Evolutionary conservation across 1,140 invertebrate genomes (phyloP).

Genomic region (Calephelis virginiensis): DNA sequence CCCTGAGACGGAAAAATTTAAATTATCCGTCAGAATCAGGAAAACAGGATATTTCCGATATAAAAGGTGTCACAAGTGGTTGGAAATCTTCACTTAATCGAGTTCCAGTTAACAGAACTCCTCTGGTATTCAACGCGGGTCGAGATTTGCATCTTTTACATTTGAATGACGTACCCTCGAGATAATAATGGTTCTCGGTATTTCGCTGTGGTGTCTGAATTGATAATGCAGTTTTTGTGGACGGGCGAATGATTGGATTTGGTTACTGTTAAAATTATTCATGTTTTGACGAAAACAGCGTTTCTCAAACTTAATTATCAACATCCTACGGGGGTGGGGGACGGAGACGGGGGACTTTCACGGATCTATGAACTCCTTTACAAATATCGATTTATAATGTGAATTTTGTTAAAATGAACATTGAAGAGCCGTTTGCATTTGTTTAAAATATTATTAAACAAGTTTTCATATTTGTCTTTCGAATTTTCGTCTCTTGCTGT

Average conservation of each 20-base stretch:
- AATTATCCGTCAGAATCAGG: background rate
- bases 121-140: conserved; percentile 27
- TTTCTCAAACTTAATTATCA: no score
- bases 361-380: no score
- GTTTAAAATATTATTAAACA: no score
- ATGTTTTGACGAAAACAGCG: background rate
- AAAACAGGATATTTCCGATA: conserved; percentile 28
- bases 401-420: no score
- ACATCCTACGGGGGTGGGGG: no score
- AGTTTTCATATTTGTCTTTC: no score
- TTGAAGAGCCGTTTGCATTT: no score
- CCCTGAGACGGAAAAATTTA: background rate
- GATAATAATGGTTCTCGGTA: conserved; percentile 3
- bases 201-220: background rate
- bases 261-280: background rate
- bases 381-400: no score
- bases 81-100: conserved; percentile 29
- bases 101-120: conserved; percentile 28
- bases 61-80: conserved; percentile 21
- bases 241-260: background rate
- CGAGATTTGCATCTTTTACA: conserved; percentile 30
- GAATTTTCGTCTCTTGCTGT: no score
- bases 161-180: conserved; percentile 19
- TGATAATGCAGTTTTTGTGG: background rate
- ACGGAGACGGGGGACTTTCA: no score